Evolutionary conservation across 2,888 invertebrate genomes (phyloP), one percentile per base, ranked within the genome.

Genomic region (Acholoe squamosa): DNA sequence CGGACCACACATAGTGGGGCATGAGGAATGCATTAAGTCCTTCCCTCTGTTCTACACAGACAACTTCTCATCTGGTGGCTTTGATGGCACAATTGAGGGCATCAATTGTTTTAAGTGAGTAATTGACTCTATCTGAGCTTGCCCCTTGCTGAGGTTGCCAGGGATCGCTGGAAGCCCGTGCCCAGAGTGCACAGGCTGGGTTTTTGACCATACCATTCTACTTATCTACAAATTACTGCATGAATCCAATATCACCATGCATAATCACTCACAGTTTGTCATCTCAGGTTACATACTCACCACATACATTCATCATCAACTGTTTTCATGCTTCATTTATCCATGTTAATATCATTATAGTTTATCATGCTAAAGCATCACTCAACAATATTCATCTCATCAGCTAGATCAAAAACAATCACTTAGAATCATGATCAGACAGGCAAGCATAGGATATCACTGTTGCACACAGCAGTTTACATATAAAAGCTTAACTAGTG

Each of bases 1-100:
- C 33, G 91, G 91, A 19, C 91, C 91, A 16, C 56, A 28, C 25
- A 52, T 91, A 16, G 56, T 84, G 5, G 91, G 91, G 16, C 54
- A 90, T 34, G 54, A 90, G 51, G 84, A 90, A 67, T 91, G 91
- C 86, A 14, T 71, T 25, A 28, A 91, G n/a, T 28, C 25, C n/a
- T 90, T 56, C 28, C 43, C 80, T 61, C 86, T 90, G 25, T 80
- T 90, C 61, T 28, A 31, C 25, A 52, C 76, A 19, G 54, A 80
- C n/a, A 86, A 86, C 86, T 86, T 86, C 86, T 86, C 86, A 0
- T 52, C 86, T 16, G 43, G 43, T 43, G 86, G 86, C 25, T 54
- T 25, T 31, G 52, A 54, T 54, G 86, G 86, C 52, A 86, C 54
- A 19, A 54, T 86, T 22, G 25, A 86, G 54, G 28, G 86, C 31